Evolutionary conservation across 2,888 invertebrate species (phyloP).

Genomic region (Agrotis clavis): DNA sequence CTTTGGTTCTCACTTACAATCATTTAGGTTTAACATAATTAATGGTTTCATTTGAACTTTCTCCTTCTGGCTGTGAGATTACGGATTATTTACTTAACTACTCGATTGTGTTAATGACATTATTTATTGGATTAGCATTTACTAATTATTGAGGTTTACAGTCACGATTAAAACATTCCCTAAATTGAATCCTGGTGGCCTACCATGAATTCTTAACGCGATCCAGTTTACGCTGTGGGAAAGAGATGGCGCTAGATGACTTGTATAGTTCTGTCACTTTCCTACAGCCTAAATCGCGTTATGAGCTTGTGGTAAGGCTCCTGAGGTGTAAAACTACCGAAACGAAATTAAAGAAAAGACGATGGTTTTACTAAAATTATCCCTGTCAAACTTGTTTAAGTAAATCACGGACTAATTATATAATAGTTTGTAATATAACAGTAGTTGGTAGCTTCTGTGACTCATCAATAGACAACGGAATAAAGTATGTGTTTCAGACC

Average conservation of each 20-base stretch:
- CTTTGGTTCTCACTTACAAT: conserved; percentile 23
- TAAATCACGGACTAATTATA: no score
- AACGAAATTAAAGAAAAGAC: no score
- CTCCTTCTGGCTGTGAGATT: conserved; percentile 36
- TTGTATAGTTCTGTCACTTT: no score
- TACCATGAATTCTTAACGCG: no score
- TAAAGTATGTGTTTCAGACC: conserved; percentile 22
- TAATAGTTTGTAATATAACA: no score
- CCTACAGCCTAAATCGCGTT: no score
- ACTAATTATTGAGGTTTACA: background rate
- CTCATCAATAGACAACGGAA: conserved; percentile 3
- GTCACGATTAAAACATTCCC: background rate
- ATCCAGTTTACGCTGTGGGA: no score
- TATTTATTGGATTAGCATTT: conserved; percentile 17
- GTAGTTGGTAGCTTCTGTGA: conserved; percentile 6
- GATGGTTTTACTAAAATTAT: background rate
- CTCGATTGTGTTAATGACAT: conserved; percentile 11
- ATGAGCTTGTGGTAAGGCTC: no score
- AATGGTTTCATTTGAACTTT: conserved; percentile 58
- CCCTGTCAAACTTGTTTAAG: no score
- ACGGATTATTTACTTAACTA: background rate
- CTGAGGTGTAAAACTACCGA: background rate
- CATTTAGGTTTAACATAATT: conserved; percentile 42
- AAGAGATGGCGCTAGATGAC: no score
- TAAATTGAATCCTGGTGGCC: background rate